Evolutionary conservation across 2,888 invertebrate species (phyloP), one percentile per base, ranked within the genome.

Genomic region (Rhingia rostrata): DNA sequence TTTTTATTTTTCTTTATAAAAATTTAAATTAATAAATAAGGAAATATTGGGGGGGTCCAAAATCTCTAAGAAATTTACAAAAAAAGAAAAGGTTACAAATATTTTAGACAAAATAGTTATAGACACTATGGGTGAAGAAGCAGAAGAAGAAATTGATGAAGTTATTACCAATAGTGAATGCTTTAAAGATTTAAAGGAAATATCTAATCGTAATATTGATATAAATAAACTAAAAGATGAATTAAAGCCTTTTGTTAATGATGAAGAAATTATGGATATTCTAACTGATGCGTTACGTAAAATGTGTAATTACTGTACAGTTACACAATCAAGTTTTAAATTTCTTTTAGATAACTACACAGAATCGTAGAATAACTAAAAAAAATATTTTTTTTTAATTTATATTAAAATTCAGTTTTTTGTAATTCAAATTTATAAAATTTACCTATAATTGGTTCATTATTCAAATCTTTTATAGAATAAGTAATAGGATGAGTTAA

Each of bases 51-150:
- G 33, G 33, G 9, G n/a, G 6, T 47, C 47, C 35, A 58, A 58
- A 41, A 37, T 58, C 41, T 14, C 10, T 30, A 58, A 58, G 22
- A 58, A 47, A 22, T 22, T 47, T 47, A 47, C 45, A 14, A 6
- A 47, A 47, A 47, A 47, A 43, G 45, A 33, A 47, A 63, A 63
- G 37, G 12, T 63, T 63, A 49, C 14, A 30, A 47, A 63, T 35
- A 47, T 41, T 61, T 61, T 61, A 61, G 61, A 61, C 9, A 35
- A 61, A 45, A 61, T 61, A 47, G 22, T 47, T 63, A 63, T 63
- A 37, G 63, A 63, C n/a, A 47, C 22, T 43, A 47, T 63, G 6
- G 14, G 47, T 49, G 47, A 63, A 63, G 63, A 63, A 12, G 63
- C 47, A 63, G 14, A 49, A 35, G 63, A 63, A 63, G 47, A 63